Base-by-base conservation (phyloP, 2,888 invertebrate species). In the Drosophila rubida region DNA sequence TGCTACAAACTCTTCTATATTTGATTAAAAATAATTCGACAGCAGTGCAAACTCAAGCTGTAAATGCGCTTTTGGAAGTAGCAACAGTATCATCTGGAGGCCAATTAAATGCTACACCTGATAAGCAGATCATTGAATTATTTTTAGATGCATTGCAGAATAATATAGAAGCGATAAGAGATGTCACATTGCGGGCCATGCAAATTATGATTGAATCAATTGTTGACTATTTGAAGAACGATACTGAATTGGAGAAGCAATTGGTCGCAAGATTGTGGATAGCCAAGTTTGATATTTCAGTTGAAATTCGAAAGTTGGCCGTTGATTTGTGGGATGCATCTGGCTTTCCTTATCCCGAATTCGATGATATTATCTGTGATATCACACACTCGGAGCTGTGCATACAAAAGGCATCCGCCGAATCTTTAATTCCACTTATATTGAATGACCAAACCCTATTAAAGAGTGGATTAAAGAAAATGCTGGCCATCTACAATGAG, bases 361-460 rank as follows among this genome's bases (percentile, higher is more conserved):
- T 83, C 90, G 87, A 90, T 6, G 88, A 90, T 55, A 85, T 94
- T 64, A 93, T 96, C 79, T 90, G 91, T 16, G 96, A 97, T 90
- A 93, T 96, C 37, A 95, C 95, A 78, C 97, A 97, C 92, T 95
- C 96, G 0, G 95, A 96, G 48, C 95, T 96, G 82, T 95, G 95
- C 54, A 94, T 98, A 51, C 96, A 98, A 90, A 94, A 95, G 73
- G 95, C 98, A 1, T 96, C 97, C 0, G 96, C 98, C 0, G 93
- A 94, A 65, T 96, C 97, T 6, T 92, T 98, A 51, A 96, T 96
- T 0, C 93, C 94, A 46, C 93, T 96, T 1, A 92, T 96, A 27
- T 91, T 92, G 39, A 91, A 93, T 7, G 93, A 95, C 77, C 90
- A 92, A 0, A 90, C 92, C 2, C 89, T 94, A 54, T 93, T 95